A percentile compares a stretch with the other conserved stretches of the same genome.
phyloP scores from a whole-genome alignment of 1,140 invertebrate genomes.

The Bombus vancouverensis region DNA sequence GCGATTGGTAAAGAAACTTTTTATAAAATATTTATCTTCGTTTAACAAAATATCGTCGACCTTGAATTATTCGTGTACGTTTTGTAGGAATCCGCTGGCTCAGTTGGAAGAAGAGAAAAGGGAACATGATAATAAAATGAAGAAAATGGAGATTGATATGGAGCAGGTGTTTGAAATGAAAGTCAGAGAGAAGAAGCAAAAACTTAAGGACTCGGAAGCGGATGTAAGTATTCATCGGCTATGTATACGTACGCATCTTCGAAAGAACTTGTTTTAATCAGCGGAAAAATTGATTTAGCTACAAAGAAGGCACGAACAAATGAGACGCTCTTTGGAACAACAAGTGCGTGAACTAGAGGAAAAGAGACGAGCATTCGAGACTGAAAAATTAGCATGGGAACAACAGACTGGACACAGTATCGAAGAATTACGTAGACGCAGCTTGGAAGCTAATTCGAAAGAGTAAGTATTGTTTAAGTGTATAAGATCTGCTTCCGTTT shows the following conservation, averaged over 20 bases:
- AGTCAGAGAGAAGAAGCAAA: conserved; percentile 96
- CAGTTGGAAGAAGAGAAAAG: conserved; percentile 99
- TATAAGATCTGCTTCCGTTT: conserved; percentile 25
- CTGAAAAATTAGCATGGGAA: conserved; percentile 95
- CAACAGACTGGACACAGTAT: conserved; percentile 93
- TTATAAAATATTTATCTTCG: background rate
- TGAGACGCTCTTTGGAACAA: conserved; percentile 89
- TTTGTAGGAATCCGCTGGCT: conserved; percentile 94
- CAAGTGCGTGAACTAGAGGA: conserved; percentile 96
- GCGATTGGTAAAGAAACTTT: background rate
- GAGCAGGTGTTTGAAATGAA: conserved; percentile 95
- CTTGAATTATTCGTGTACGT: conserved; percentile 45
- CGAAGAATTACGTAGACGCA: conserved; percentile 92
- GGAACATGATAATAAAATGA: conserved; percentile 97
- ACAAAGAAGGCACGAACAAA: conserved; percentile 87
- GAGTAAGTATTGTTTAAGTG: conserved; percentile 85
- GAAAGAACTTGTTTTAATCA: background rate
- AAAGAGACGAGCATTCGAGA: conserved; percentile 91
- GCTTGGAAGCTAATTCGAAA: conserved; percentile 93
- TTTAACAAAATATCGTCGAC: conserved; percentile 26
- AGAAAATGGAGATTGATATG: conserved; percentile 98
- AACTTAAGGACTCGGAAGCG: conserved; percentile 95
- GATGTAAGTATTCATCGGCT: conserved; percentile 85
- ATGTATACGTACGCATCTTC: no score
- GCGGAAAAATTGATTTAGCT: conserved; percentile 78